Conservation (phyloP, 2,113 vertebrate genomes). For the Gallinago media region DNA sequence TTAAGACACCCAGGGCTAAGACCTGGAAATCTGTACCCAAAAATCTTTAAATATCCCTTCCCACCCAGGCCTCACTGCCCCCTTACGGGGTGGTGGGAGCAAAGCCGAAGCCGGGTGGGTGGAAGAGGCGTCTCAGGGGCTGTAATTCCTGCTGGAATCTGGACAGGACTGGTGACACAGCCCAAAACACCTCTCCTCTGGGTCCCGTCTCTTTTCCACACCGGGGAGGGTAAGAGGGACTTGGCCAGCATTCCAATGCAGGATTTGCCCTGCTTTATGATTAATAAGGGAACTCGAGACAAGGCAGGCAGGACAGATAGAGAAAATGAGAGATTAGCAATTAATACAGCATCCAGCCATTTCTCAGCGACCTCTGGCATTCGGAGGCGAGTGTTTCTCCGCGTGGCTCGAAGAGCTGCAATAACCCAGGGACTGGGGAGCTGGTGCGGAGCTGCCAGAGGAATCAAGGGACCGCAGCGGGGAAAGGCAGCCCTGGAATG, state of each 20-base stretch:
- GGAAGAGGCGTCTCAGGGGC: background rate
- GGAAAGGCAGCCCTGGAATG: background rate
- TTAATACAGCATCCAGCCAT: background rate
- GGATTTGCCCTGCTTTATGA: conserved; percentile 3
- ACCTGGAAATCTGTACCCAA: rapidly evolving
- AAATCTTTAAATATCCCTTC: background rate
- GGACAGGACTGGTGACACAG: background rate
- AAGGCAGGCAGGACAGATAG: conserved; percentile 11
- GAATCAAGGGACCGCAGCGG: background rate
- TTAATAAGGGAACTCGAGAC: conserved; percentile 12
- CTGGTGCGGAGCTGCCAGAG: background rate
- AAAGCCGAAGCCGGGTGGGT: rapidly evolving
- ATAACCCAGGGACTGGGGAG: background rate
- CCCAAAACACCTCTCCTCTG: background rate
- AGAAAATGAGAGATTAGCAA: conserved; percentile 19
- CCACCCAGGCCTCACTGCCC: background rate
- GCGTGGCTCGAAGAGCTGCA: background rate
- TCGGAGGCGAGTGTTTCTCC: background rate
- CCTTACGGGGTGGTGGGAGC: rapidly evolving
- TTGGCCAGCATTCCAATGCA: background rate
- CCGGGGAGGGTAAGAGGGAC: background rate
- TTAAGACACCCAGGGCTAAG: background rate
- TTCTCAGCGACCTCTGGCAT: background rate
- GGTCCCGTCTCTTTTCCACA: background rate
- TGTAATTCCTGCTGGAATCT: background rate